Base-by-base conservation (phyloP, 2,888 invertebrate genomes). In the Phoronis australis region DNA sequence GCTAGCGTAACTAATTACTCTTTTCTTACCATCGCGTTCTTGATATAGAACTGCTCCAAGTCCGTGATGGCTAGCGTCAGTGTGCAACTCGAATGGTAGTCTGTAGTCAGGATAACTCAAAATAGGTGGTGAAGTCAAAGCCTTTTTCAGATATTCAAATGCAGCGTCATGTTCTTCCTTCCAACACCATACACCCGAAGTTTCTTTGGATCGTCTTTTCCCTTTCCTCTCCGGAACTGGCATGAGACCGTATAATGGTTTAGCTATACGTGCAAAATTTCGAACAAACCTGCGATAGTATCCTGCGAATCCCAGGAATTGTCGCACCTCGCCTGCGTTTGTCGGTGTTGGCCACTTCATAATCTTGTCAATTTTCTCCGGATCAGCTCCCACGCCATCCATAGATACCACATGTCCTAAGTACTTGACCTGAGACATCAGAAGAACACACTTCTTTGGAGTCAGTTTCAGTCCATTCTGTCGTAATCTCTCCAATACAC, bases 231-330 rank as follows among this genome's bases (percentile, higher is more conserved):
- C 35, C 12, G 37, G 23, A 18, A 9, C 39, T n/a, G 47, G 47
- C 23, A 55, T n/a, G 4, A 55, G 27, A 12, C 50, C 48, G 24
- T 46, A 22, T n/a, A 55, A 21, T 18, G 55, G 55, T 46, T 24
- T 53, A 1, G 53, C 50, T 9, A 48, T 51, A 25, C 51, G 48
- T 4, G 47, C 42, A 42, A 52, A 57, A 42, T 52, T 51, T 15
- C 44, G 37, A 1, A 51, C 41, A 26, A 57, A 57, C 9, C 43
- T 18, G 3, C 55, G 21, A 26, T 55, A 55, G 25, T 48, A 52
- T 12, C 48, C 51, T 3, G 25, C 37, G 38, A 48, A 48, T n/a
- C 48, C 48, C 3, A 51, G 22, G 23, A 37, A 48, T 23, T 43
- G 15, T 9, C 47, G 25, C 9, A 52, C 27, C 24, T 43, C 27